phyloP scores from a whole-genome alignment of 2,888 invertebrate species.

The Didymodactylos carnosus region DNA sequence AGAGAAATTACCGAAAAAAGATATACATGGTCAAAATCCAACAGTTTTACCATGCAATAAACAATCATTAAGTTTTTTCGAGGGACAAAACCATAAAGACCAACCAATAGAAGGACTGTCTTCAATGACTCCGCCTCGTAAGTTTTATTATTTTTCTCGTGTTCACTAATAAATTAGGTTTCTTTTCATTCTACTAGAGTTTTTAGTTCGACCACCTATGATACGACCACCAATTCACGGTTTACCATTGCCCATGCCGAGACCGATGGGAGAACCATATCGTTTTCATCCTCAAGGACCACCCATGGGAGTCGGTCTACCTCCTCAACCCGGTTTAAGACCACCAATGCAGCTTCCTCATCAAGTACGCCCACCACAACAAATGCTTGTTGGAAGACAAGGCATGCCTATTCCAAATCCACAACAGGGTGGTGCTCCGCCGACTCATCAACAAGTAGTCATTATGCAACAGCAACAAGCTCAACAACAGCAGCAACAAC shows the following conservation, averaged over 20 bases:
- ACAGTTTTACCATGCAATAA: constrained; percentile 85
- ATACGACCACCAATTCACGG: neutral
- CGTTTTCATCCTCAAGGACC: neutral
- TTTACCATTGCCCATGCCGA: neutral
- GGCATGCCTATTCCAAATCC: neutral
- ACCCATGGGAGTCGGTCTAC: neutral
- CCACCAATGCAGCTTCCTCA: neutral
- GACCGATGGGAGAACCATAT: neutral
- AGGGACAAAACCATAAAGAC: constrained; percentile 32
- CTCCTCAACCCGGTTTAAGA: neutral
- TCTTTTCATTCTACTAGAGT: neutral
- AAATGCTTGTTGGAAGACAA: neutral
- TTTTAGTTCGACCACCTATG: neutral
- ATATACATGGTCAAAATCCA: constrained; percentile 80
- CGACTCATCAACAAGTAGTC: neutral
- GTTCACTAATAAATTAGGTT: neutral
- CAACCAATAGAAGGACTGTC: constrained; percentile 5
- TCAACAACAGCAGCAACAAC: no score
- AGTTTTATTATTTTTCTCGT: no score
- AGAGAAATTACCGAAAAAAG: constrained; percentile 76
- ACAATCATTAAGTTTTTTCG: constrained; percentile 51
- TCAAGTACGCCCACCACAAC: neutral
- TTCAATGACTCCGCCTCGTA: neutral
- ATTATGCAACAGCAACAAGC: no score
- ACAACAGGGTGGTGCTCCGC: neutral